Evolutionary conservation across 92 coral and sea anemone genomes (phyloP), one percentile per base, ranked within the genome.

Genomic region (Hydrozoanthus gracilis): DNA sequence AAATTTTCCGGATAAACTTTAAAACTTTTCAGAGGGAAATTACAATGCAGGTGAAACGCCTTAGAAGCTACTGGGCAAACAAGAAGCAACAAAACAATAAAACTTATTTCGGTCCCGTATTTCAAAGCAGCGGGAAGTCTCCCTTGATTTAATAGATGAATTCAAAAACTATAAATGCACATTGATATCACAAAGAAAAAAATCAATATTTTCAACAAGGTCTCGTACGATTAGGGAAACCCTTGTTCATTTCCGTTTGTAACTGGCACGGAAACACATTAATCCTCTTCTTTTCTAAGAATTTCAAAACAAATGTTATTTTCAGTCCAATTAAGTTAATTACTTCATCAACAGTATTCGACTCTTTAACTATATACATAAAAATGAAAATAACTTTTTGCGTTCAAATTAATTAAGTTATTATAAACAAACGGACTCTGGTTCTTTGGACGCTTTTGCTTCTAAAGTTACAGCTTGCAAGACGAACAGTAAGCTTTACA

Each of bases 221-320:
- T 17, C 4, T 10, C 20, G 52, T 11, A 71, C 44, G 44, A 11
- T 3, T 6, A 8, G 39, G 4, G 46, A 62, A 62, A 46, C 7
- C 27, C 72, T 5, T 8, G n/a, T 13, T 13, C 12, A 8, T 17
- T 44, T n/a, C 56, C 39, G 39, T 15, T 56, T 12, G 50, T n/a
- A 49, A 5, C 58, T 74, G 15, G 11, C 44, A 35, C 11, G 44
- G 17, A 67, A 79, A 61, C 73, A 27, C 49, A 17, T 64, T 79
- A 47, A 69, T 17, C 46, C 18, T 35, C 45, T 39, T 75, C 17
- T 62, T 48, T 27, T 76, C 18, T 18, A 12, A 52, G 60, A 14
- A 15, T 49, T 65, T 70, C 6, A 64, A 65, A 65, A 64, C 85
- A 80, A 80, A 80, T 64, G 75, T 80, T 80, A 45, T 80, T 80